Evolutionary conservation across 1,140 invertebrate genomes (phyloP), one percentile per base, ranked within the genome.

Genomic region (Zophobas atratus): DNA sequence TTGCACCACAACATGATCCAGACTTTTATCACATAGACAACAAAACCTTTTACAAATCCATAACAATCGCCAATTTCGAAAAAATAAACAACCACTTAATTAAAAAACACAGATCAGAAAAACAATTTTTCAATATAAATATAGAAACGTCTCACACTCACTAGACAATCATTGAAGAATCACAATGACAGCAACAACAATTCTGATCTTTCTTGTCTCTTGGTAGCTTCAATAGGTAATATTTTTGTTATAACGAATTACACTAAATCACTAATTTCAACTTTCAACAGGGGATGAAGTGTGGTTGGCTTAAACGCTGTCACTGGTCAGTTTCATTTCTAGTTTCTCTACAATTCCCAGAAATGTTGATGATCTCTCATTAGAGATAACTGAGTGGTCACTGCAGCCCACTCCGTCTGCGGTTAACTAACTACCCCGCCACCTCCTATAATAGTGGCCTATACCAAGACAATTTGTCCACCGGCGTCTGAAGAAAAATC

Each of bases 301-400:
- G 48, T 73, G 20, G 71, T 38, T 8, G 71, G 71, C 1, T 53
- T 51, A 2, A 53, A 34, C 20, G 48, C 71, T 6, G 41, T 36
- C 35, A 33, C n/a, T 32, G 49, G 36, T 33, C 71, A 73, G 39
- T 73, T 53, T 20, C 71, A 49, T 8, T 73, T 83, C 34, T 70
- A 75, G 8, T 1, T n/a, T 6, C 55, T 67, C 35, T 46, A 46
- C 33, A 73, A 76, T 53, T 43, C 38, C 6, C 77, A 79, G 46
- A 60, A 56, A 85, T 92, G 91, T 81, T 90, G 90, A 0, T 90
- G 89, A 0, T 87, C 89, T 0, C 33, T 1, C 39, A 83, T 91
- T 35, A 88, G 87, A 41, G 84, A 88, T 75, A 85, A 86, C 35
- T 89, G 89, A 83, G 81, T 92, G 1, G 77, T 92, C 20, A 91